Evolutionary conservation across 2,113 vertebrate genomes (phyloP).

Genomic region (Typhlomys cinereus): DNA sequence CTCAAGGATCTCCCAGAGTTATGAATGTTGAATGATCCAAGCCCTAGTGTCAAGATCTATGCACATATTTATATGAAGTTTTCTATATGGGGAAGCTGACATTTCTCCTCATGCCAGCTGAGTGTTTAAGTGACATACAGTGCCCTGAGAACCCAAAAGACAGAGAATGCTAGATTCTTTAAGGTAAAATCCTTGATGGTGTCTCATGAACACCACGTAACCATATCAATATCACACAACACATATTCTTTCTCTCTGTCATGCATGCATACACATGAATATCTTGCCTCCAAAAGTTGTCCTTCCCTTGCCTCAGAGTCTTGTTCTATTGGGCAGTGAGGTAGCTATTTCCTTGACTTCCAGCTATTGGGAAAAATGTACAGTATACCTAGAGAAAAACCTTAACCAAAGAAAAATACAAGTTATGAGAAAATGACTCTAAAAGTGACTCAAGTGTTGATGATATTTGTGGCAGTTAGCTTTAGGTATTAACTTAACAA

Average conservation of each 20-base stretch:
- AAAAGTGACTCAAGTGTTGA: neutral
- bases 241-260: neutral
- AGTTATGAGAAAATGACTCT: neutral
- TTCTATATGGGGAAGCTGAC: neutral
- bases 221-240: neutral
- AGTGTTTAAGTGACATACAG: neutral
- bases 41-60: neutral
- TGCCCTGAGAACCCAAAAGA: neutral
- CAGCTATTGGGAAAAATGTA: neutral
- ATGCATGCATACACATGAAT: neutral
- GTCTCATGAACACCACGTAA: neutral
- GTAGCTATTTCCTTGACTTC: neutral
- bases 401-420: slow-evolving; percentile 4
- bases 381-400: neutral
- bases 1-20: neutral
- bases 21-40: neutral
- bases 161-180: neutral
- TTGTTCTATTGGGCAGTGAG: neutral
- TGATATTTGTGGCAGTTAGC: no score
- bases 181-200: neutral
- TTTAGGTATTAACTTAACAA: no score
- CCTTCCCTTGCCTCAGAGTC: neutral
- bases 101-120: neutral
- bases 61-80: neutral
- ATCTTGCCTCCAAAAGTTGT: neutral